Conservation (phyloP, 2,113 vertebrate genomes). For the Diadophis punctatus region DNA sequence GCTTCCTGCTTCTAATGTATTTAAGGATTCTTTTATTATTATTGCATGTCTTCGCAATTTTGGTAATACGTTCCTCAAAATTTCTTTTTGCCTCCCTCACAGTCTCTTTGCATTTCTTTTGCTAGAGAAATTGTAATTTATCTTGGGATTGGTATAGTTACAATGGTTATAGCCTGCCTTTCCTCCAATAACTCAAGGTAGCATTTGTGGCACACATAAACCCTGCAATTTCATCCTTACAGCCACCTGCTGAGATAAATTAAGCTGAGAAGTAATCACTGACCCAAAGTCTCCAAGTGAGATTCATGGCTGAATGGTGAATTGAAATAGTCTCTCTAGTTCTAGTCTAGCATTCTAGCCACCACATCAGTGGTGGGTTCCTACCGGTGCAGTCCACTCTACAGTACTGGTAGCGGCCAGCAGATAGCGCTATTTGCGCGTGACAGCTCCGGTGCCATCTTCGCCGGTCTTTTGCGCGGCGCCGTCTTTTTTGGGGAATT, state of each 20-base stretch:
- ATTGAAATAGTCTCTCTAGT: neutral
- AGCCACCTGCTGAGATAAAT: no score
- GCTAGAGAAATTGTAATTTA: neutral
- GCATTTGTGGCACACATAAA: no score
- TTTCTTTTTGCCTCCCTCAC: neutral
- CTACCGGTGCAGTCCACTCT: no score
- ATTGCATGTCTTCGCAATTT: neutral
- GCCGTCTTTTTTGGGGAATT: no score
- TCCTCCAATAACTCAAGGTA: neutral
- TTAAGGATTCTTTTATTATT: neutral
- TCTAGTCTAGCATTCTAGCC: neutral
- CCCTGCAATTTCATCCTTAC: neutral
- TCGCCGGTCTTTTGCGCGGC: no score
- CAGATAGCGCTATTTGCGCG: no score
- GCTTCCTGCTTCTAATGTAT: neutral
- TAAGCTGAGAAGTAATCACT: neutral
- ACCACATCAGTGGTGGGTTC: no score
- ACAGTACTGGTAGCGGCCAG: no score
- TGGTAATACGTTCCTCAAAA: neutral
- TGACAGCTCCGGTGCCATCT: no score
- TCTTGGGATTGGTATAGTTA: neutral
- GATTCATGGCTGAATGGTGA: neutral
- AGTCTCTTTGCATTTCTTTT: neutral
- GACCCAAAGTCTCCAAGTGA: neutral
- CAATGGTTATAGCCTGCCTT: neutral